Percentiles rank a stretch among this genome's conserved stretches.
phyloP scores from a whole-genome alignment of 1,140 invertebrate genomes.

The Bombyx mori region DNA sequence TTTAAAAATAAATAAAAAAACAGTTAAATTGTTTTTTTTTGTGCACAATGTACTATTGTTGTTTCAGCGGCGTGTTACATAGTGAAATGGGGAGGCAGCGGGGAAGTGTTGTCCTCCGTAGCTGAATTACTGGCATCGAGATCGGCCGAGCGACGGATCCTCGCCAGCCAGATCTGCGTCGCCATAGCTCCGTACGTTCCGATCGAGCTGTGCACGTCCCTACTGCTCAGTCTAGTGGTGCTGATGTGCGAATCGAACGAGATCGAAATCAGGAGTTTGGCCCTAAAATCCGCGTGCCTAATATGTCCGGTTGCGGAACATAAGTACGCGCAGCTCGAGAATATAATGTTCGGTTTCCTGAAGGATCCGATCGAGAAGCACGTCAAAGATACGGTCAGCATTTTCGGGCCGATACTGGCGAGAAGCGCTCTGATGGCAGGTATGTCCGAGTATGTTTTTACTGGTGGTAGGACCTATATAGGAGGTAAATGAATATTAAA shows the following conservation, averaged over 20 bases:
- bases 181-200: constrained; percentile 56
- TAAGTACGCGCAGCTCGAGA: constrained; percentile 62
- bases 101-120: constrained; percentile 53
- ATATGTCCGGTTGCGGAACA: constrained; percentile 56
- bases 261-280: constrained; percentile 45
- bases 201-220: constrained; percentile 59
- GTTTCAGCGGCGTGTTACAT: constrained; percentile 51
- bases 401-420: constrained; percentile 56
- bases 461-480: too few relatives aligned
- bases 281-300: constrained; percentile 51
- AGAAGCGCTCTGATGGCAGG: constrained; percentile 56
- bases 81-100: constrained; percentile 60
- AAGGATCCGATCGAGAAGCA: constrained; percentile 52
- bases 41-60: background rate
- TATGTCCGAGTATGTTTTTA: constrained; percentile 11
- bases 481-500: too few relatives aligned
- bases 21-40: too few relatives aligned
- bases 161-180: constrained; percentile 56
- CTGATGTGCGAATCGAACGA: constrained; percentile 67
- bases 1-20: background rate
- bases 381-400: constrained; percentile 52
- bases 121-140: constrained; percentile 47
- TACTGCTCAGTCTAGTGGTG: constrained; percentile 58
- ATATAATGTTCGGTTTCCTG: constrained; percentile 57
- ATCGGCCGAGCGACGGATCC: constrained; percentile 40